A percentile compares a stretch with the other conserved stretches of the same genome.
Evolutionary conservation across 2,797 vertebrate genomes (phyloP).

Genomic region (Cacajao melanocephalus): DNA sequence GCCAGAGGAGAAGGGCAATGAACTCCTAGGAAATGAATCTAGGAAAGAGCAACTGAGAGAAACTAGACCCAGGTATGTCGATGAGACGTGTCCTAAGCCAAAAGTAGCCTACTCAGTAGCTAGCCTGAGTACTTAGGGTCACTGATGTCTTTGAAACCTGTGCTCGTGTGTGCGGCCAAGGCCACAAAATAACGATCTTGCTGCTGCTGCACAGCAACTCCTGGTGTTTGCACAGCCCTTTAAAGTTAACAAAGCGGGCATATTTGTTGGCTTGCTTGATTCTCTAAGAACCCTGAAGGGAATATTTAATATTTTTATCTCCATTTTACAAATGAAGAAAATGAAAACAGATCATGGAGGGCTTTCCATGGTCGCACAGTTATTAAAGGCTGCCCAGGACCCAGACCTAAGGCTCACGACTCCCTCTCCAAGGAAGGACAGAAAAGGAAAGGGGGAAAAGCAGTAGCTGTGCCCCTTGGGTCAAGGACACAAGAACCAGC

Average conservation of each 20-base stretch:
- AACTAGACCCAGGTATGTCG: neutral
- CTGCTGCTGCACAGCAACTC: neutral
- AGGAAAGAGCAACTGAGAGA: neutral
- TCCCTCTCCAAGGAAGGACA: neutral
- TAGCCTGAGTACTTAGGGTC: neutral
- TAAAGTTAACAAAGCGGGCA: neutral
- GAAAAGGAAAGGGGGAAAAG: neutral
- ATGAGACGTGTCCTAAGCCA: neutral
- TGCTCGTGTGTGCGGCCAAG: neutral
- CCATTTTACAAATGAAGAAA: conserved; percentile 44
- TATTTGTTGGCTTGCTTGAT: neutral
- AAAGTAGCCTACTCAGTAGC: neutral
- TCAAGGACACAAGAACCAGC: neutral
- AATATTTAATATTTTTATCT: conserved; percentile 16
- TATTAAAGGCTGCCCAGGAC: neutral
- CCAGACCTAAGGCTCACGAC: neutral
- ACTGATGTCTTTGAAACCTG: neutral
- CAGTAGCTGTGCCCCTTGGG: neutral
- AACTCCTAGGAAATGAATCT: neutral
- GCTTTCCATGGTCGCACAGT: neutral
- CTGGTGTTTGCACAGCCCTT: neutral
- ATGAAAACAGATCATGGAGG: neutral
- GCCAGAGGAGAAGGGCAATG: neutral
- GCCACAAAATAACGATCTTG: neutral
- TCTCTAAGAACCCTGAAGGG: neutral